Base-by-base conservation (phyloP, 2,113 vertebrate species). In the Platichthys flesus region DNA sequence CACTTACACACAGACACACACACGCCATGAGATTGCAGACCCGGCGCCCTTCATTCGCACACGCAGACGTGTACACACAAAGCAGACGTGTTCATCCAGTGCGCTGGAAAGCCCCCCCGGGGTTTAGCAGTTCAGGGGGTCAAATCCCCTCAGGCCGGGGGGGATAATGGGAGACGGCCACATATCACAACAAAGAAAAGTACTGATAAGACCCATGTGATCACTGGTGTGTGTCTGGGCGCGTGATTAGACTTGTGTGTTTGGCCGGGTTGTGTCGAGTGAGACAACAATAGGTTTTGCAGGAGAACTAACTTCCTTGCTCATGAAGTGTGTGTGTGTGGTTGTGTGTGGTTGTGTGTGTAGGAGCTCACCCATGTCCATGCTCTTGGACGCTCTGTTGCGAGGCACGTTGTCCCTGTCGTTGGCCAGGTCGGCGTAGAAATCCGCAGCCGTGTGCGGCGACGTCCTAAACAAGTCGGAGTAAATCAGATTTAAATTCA, bases 331-430 rank as follows among this genome's bases (percentile, higher is more conserved):
- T n/a, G n/a, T n/a, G n/a, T n/a, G n/a, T n/a, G n/a, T n/a, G n/a
- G n/a, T n/a, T n/a, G n/a, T n/a, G n/a, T n/a, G n/a, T n/a, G n/a
- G 5, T 7, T 1, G 31, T 31, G 31, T 47, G 62, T 24, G 21
- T 24, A 2, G 26, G 49, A 8, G 12, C 96, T 96, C 94, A 97
- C 97, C 96, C 58, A 97, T 90, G 90, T 99, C 97, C 97, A 98
- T 97, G 95, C 97, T 97, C 89, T 96, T 98, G 24, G 97, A 98
- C 26, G 94, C 78, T 92, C 96, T 95, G 95, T 90, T 94, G 90
- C 94, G 93, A 91, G 92, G 90, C 70, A 76, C 0, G 56, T 90
- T 75, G 79, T 89, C 87, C 10, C 37, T 7, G 58, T 79, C 85
- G 89, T 93, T 54, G 88, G 71, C 18, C 16, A 12, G 28, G 5